These are phyloP conservation scores for Zaprionus camerounensis DNA, from an alignment of 1,140 invertebrate genomes.

Conservation along the genomic window DNA sequence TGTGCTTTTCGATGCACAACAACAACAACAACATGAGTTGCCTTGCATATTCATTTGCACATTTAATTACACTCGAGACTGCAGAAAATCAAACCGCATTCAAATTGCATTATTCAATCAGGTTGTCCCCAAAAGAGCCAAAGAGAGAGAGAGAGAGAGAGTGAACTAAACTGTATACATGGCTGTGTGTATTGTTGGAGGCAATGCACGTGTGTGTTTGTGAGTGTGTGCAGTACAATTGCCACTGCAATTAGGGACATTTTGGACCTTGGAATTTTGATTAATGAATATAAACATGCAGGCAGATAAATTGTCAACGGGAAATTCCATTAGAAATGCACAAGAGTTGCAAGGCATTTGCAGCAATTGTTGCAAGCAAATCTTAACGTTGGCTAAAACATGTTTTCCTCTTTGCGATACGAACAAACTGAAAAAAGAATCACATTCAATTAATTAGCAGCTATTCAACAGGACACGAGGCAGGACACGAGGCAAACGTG, in stretches of 20 bases:
- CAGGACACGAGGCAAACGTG: conserved; percentile 54
- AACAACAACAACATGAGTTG: conserved; percentile 9
- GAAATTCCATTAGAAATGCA: not conserved
- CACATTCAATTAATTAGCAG: conserved; percentile 72
- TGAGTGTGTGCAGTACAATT: conserved; percentile 47
- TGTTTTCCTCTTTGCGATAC: conserved; percentile 6
- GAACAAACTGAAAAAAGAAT: conserved; percentile 24
- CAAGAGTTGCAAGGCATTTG: conserved; percentile 1
- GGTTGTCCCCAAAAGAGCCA: conserved; percentile 17
- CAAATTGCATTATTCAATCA: conserved; percentile 75
- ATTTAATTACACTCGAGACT: conserved; percentile 72
- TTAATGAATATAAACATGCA: conserved; percentile 47
- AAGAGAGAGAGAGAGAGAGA: conserved; percentile 7
- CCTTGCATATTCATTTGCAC: conserved; percentile 51
- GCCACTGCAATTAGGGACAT: conserved; percentile 57
- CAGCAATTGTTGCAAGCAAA: not conserved
- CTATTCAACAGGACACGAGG: conserved; percentile 41
- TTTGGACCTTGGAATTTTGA: conserved; percentile 51
- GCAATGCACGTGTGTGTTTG: conserved; percentile 8
- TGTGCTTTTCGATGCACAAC: conserved; percentile 28
- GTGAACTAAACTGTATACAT: not conserved
- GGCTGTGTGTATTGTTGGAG: not conserved
- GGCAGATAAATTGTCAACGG: conserved; percentile 3
- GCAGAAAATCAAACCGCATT: conserved; percentile 73
- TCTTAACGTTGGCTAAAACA: conserved; percentile 12